Evolutionary conservation across 2,888 invertebrate species (phyloP).

Genomic region (Megamerina dolium): DNA sequence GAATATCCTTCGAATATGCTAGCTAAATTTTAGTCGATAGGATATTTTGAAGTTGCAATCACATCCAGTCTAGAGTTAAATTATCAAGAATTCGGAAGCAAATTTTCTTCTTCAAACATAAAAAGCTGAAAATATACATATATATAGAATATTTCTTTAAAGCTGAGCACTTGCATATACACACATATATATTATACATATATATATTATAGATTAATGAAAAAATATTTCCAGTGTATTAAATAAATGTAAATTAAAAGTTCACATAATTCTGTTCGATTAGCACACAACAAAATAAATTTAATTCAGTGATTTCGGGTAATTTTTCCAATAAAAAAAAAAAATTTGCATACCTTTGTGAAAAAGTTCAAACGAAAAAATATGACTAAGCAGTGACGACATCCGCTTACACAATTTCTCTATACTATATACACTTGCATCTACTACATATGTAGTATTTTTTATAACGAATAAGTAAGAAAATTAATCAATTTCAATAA

Average conservation of each 20-base stretch:
- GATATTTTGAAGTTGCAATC: constrained; percentile 35
- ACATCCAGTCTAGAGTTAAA: constrained; percentile 47
- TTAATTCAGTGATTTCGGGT: no score
- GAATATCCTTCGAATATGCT: constrained; percentile 34
- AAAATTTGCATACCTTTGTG: constrained; percentile 14
- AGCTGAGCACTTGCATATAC: constrained; percentile 14
- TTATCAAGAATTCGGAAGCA: constrained; percentile 46
- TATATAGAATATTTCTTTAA: constrained; percentile 13
- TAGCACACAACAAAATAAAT: no score
- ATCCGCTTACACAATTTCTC: constrained; percentile 43
- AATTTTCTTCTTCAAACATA: constrained; percentile 24
- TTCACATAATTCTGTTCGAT: no score
- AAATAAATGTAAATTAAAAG: constrained; percentile 9
- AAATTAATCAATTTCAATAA: constrained; percentile 21
- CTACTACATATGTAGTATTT: not conserved
- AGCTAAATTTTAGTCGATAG: constrained; percentile 31
- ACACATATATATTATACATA: constrained; percentile 14
- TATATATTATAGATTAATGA: constrained; percentile 15
- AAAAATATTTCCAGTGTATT: constrained; percentile 18
- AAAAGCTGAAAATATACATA: constrained; percentile 14
- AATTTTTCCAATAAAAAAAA: no score
- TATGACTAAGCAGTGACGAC: constrained; percentile 47
- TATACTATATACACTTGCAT: constrained; percentile 29
- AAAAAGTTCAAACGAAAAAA: constrained; percentile 23
- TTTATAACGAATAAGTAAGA: constrained; percentile 6